Evolutionary conservation across 2,888 invertebrate genomes (phyloP).

Genomic region (Apodemia mormo): DNA sequence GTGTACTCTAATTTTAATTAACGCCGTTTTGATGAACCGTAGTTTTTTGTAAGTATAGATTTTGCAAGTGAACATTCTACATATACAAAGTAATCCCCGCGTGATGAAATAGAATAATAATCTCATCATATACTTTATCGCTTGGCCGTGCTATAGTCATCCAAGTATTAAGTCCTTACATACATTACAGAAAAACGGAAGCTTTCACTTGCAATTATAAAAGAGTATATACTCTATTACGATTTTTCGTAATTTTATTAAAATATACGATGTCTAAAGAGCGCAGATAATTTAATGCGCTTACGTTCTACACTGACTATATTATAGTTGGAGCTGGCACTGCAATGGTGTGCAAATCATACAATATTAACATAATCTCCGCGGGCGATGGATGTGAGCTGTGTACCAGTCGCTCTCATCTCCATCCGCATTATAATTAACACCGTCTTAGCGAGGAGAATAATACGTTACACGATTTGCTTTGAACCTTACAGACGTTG

Average conservation of each 20-base stretch:
- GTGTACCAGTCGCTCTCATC: neutral
- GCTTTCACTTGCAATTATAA: too few relatives aligned
- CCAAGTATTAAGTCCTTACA: too few relatives aligned
- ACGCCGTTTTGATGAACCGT: too few relatives aligned
- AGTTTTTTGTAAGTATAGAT: too few relatives aligned
- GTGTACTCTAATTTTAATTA: too few relatives aligned
- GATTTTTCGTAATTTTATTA: neutral
- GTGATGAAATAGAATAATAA: too few relatives aligned
- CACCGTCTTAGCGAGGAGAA: constrained; percentile 1
- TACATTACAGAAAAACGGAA: too few relatives aligned
- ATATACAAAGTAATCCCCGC: too few relatives aligned
- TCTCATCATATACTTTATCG: too few relatives aligned
- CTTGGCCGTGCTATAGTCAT: too few relatives aligned
- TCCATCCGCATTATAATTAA: constrained; percentile 11
- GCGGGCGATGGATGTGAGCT: neutral
- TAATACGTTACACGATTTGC: neutral
- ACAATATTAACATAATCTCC: constrained; percentile 12
- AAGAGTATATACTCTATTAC: neutral
- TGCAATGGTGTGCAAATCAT: constrained; percentile 9
- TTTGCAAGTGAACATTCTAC: too few relatives aligned
- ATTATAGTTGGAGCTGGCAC: neutral
- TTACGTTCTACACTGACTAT: neutral
- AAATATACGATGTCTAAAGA: neutral
- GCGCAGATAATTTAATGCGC: neutral
- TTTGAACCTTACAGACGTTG: constrained; percentile 2